phyloP scores from a whole-genome alignment of 2,797 vertebrate species.

The Clarias laeviceps region DNA sequence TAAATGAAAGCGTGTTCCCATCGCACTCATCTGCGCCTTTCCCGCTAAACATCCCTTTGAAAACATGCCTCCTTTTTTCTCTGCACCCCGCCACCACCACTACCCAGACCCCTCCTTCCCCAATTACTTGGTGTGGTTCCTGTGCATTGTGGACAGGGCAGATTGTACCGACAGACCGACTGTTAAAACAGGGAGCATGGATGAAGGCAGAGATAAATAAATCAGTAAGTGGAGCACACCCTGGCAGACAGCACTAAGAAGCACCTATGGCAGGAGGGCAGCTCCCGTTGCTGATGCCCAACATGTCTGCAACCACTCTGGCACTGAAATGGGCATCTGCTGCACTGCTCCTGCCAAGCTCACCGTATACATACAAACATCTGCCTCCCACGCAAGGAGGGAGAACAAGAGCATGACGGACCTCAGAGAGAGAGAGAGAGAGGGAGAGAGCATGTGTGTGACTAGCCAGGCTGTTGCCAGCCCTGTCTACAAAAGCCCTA shows the following conservation, averaged over 20 bases:
- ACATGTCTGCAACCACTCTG: slow-evolving; percentile 93
- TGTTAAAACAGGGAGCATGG: slow-evolving; percentile 43
- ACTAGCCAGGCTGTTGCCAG: slow-evolving; percentile 73
- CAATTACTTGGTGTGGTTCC: slow-evolving; percentile 40
- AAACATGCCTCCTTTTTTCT: slow-evolving; percentile 38
- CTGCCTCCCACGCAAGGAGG: slow-evolving; percentile 88
- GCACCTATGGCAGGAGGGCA: slow-evolving; percentile 90
- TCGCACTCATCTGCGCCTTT: slow-evolving; percentile 14
- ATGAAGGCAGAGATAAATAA: slow-evolving; percentile 70
- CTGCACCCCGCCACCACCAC: slow-evolving; percentile 28
- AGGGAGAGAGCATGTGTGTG: slow-evolving; percentile 47
- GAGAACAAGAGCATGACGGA: slow-evolving; percentile 90
- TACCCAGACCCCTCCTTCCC: background rate
- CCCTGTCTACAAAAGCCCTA: slow-evolving; percentile 96
- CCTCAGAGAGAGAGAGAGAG: slow-evolving; percentile 86
- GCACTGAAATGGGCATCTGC: slow-evolving; percentile 97
- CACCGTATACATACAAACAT: slow-evolving; percentile 94
- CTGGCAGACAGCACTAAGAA: slow-evolving; percentile 80
- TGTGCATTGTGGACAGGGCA: slow-evolving; percentile 71
- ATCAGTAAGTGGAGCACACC: slow-evolving; percentile 72
- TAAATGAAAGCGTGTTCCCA: slow-evolving; percentile 8
- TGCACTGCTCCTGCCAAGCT: slow-evolving; percentile 85
- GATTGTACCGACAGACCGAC: slow-evolving; percentile 72
- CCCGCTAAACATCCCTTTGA: slow-evolving; percentile 29
- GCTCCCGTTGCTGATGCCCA: slow-evolving; percentile 69